Evolutionary conservation across 2,113 vertebrate species (phyloP).

Genomic region (Euleptes europaea): DNA sequence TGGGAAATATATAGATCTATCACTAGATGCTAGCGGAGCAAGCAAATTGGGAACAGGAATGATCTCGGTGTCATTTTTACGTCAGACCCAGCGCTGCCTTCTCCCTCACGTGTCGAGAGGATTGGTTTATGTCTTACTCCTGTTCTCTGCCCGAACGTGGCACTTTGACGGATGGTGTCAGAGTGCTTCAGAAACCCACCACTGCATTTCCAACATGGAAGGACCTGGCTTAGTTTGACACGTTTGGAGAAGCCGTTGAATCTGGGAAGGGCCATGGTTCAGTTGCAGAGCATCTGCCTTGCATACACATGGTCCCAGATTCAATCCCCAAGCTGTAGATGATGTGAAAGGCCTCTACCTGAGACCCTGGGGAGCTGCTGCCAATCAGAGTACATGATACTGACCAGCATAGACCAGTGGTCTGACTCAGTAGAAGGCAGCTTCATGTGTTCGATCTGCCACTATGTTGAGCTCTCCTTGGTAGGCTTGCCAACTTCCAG

Average conservation of each 20-base stretch:
- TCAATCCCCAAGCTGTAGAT: no score
- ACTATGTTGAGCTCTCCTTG: not conserved
- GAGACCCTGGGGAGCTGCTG: no score
- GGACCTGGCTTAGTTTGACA: not conserved
- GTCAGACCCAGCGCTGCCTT: not conserved
- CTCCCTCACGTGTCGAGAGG: not conserved
- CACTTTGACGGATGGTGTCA: no score
- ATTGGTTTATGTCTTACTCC: not conserved
- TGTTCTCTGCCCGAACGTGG: not conserved
- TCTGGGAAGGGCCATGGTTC: no score
- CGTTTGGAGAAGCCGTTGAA: not conserved
- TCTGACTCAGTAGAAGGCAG: no score
- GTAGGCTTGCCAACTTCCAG: no score
- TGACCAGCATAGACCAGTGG: no score
- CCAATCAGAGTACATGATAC: no score
- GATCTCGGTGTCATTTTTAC: not conserved
- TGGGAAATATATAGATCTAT: not conserved
- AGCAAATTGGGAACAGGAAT: not conserved
- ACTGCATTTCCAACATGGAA: not conserved
- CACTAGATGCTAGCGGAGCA: not conserved
- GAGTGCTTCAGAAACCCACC: constrained; percentile 4
- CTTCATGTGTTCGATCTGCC: not conserved
- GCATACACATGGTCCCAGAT: no score
- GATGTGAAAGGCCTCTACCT: no score
- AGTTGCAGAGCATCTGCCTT: no score